A percentile compares a stretch with the other conserved stretches of the same genome.
phyloP scores from a whole-genome alignment of 1,140 invertebrate genomes.

The Leptinotarsa lineolata region DNA sequence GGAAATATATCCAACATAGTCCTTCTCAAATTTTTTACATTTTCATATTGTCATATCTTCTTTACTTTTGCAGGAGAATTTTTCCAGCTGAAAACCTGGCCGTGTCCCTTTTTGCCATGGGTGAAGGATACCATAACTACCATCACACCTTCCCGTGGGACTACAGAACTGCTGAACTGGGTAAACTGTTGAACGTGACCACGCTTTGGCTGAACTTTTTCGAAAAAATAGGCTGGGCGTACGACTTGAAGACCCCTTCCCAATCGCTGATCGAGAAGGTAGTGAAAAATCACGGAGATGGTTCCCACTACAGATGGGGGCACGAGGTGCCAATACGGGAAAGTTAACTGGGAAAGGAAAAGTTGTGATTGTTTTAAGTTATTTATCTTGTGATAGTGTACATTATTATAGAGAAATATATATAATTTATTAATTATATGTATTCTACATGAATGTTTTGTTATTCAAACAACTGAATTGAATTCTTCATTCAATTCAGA shows the following conservation, averaged over 20 bases:
- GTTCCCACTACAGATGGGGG: slow-evolving; percentile 56
- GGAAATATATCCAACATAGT: no score
- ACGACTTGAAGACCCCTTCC: slow-evolving; percentile 72
- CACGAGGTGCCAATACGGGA: slow-evolving; percentile 1
- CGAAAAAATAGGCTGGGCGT: slow-evolving; percentile 75
- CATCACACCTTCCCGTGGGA: slow-evolving; percentile 92
- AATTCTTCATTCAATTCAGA: no score
- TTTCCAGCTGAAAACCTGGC: slow-evolving; percentile 66
- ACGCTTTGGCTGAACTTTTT: slow-evolving; percentile 70
- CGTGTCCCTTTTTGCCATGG: slow-evolving; percentile 64
- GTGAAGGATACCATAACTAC: slow-evolving; percentile 90
- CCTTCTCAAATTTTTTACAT: no score
- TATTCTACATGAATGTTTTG: no score
- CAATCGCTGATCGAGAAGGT: slow-evolving; percentile 61
- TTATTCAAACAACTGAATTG: no score
- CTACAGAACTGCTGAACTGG: slow-evolving; percentile 74
- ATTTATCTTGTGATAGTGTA: no score
- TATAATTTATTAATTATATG: no score
- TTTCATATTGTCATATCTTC: background rate
- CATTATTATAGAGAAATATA: no score
- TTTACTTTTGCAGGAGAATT: slow-evolving; percentile 61
- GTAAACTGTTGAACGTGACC: slow-evolving; percentile 60
- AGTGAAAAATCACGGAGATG: slow-evolving; percentile 66
- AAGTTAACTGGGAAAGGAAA: background rate
- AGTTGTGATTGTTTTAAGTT: background rate